Percentiles rank a stretch among this genome's conserved stretches.
phyloP scores from a whole-genome alignment of 2,888 invertebrate genomes.

The Eudasyphora cyanicolor region DNA sequence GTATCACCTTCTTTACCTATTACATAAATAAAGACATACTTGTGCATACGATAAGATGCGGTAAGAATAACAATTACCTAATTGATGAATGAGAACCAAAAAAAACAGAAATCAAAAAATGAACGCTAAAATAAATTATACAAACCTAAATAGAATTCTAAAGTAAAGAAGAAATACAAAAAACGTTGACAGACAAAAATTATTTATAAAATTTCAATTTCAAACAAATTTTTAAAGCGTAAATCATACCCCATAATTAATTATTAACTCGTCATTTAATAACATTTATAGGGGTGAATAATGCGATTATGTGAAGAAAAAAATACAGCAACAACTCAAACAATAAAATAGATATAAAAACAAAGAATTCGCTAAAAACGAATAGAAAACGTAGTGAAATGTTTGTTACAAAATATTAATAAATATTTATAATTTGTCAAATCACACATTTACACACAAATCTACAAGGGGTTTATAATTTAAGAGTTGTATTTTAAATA shows the following conservation, averaged over 20 bases:
- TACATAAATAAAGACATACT: not conserved
- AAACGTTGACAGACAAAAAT: not conserved
- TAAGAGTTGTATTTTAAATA: no score
- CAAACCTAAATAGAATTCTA: slow-evolving; percentile 17
- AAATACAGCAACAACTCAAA: slow-evolving; percentile 7
- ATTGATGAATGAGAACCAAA: not conserved
- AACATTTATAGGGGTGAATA: not conserved
- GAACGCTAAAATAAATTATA: slow-evolving; percentile 2
- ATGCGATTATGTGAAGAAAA: not conserved
- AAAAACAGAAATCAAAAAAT: not conserved
- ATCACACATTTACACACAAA: no score
- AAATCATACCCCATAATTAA: not conserved
- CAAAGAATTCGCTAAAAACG: not conserved
- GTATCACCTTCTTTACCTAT: not conserved
- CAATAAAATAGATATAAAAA: slow-evolving; percentile 5
- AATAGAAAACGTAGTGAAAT: not conserved
- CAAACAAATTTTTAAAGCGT: not conserved
- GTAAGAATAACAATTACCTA: not conserved
- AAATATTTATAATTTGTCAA: no score
- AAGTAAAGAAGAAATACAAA: not conserved
- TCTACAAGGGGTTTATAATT: no score
- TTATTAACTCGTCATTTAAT: no score
- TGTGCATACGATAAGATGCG: not conserved
- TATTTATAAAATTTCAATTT: not conserved
- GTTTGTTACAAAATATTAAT: no score